A percentile compares a stretch with the other conserved stretches of the same genome.
phyloP scores from a whole-genome alignment of 2,113 vertebrate species.

The Puma concolor region DNA sequence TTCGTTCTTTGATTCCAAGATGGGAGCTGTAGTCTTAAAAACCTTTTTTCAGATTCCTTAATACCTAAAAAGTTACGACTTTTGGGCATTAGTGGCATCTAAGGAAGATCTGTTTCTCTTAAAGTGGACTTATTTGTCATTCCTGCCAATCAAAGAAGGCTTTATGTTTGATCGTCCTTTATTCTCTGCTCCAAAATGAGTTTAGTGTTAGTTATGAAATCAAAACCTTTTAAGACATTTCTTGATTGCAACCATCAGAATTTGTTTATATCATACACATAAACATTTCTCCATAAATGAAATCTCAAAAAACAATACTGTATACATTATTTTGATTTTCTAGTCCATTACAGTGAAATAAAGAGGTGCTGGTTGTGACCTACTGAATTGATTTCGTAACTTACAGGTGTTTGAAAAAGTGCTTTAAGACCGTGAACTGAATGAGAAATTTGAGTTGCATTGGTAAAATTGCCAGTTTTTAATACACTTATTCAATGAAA shows the following conservation, averaged over 20 bases:
- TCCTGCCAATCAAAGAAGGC: not conserved
- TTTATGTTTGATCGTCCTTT: slow-evolving; percentile 12
- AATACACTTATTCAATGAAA: not conserved
- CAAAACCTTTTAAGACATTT: slow-evolving; percentile 5
- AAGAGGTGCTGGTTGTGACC: not conserved
- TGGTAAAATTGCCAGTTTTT: slow-evolving; percentile 4
- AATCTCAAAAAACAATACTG: not conserved
- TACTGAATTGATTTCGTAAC: slow-evolving; percentile 17
- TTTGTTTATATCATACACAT: not conserved
- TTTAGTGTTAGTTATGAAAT: slow-evolving; percentile 9
- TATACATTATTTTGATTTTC: not conserved
- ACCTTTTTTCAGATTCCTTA: not conserved
- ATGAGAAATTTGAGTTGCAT: not conserved
- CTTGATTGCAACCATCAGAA: not conserved
- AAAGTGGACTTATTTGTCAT: not conserved
- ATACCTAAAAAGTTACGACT: not conserved
- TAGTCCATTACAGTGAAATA: not conserved
- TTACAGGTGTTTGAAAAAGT: not conserved
- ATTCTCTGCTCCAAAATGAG: not conserved
- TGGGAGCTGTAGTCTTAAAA: not conserved
- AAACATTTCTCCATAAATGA: not conserved
- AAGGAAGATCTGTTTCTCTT: not conserved
- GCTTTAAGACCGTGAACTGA: slow-evolving; percentile 9
- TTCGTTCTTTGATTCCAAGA: slow-evolving; percentile 19
- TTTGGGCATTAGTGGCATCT: not conserved